Base-by-base conservation (phyloP, 2,888 invertebrate species). In the Erebia palarica region DNA sequence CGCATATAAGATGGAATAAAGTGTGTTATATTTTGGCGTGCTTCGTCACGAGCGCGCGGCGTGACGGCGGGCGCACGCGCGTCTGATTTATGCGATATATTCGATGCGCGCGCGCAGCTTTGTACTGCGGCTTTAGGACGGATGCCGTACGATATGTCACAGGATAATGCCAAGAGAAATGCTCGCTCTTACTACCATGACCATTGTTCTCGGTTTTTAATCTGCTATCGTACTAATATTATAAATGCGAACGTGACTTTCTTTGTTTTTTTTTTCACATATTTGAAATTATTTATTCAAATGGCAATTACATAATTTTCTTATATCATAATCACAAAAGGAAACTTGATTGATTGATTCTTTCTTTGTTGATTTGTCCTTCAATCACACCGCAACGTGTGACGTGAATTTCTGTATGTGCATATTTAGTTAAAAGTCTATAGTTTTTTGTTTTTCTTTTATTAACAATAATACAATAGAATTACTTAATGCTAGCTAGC, bases 21-120 rank as follows among this genome's bases (percentile, higher is more conserved):
- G 71, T 73, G 73, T 72, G 57, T 64, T 63, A 44, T 69, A 74
- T 72, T 69, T 69, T 71, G 74, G 64, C 71, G 75, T 73, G 75
- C 70, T 58, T 64, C 70, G 71, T 69, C 72, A 66, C 68, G 75
- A 60, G 49, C 68, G 61, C 72, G 76, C 75, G 74, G 65, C 74
- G 75, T 78, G 83, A 79, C 81, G 76, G 79, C 75, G 76, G 44
- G 81, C 78, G 84, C 84, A 83, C 81, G 85, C 83, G 83, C 83
- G 74, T 68, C 74, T 82, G 81, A 83, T 83, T 84, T 84, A 84
- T 75, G 71, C n/a, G n/a, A n/a, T n/a, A n/a, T n/a, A n/a, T n/a
- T 64, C 75, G 67, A 61, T 65, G 66, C 68, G 74, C 69, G 75
- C 72, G 70, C 73, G 69, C 70, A 75, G 78, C 81, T 82, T 82